Conservation (phyloP, 2,113 vertebrate species). For the Sitta europaea region DNA sequence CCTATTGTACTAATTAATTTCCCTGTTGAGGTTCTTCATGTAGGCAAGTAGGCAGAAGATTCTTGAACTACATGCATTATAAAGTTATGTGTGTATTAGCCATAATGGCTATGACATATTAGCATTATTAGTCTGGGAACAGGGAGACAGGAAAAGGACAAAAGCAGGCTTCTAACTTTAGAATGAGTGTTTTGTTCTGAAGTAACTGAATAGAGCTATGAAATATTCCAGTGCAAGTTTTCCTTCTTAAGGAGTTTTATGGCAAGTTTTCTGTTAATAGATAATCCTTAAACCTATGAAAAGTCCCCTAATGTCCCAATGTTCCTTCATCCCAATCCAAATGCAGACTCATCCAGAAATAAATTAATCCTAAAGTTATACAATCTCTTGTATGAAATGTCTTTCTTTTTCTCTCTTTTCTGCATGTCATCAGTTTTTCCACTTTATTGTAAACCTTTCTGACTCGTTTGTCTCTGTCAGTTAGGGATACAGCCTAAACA, state of each 20-base stretch:
- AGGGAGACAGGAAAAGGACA: not conserved
- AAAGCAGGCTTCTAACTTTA: not conserved
- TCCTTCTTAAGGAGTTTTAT: not conserved
- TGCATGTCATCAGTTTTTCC: not conserved
- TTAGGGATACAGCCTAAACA: not conserved
- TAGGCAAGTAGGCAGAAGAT: not conserved
- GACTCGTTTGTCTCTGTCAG: not conserved
- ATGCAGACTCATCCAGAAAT: not conserved
- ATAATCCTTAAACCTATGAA: not conserved
- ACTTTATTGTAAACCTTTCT: not conserved
- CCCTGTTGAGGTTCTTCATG: not conserved
- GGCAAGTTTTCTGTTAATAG: not conserved
- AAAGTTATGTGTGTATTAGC: not conserved
- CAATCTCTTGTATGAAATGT: not conserved
- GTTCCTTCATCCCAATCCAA: not conserved
- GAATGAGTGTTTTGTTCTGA: not conserved
- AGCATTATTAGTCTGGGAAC: not conserved
- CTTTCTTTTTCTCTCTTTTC: not conserved
- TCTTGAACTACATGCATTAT: not conserved
- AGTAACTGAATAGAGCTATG: not conserved
- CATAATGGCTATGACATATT: not conserved
- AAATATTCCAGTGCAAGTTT: not conserved
- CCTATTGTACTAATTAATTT: not conserved
- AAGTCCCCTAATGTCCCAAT: not conserved
- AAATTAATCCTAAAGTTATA: not conserved